Evolutionary conservation across 1,140 invertebrate species (phyloP), one percentile per base, ranked within the genome.

Genomic region (Tyrophagus putrescentiae): DNA sequence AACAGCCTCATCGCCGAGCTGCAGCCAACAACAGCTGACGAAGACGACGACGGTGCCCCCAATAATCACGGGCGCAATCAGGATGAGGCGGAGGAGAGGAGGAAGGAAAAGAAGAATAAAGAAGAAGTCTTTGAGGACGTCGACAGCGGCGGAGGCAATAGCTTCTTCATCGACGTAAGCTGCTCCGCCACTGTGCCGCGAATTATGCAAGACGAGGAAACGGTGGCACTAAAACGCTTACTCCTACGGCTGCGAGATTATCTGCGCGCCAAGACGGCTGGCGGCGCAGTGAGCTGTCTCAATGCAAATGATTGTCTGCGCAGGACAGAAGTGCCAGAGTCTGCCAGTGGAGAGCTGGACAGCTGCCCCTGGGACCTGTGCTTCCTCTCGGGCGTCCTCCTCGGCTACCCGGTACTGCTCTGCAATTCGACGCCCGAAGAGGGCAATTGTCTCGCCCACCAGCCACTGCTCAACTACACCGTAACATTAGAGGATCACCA

Each of bases 321-420:
- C 31, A 21, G 25, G 18, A 5, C 3, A 21, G 6, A 42, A 21
- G 41, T 21, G 25, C 41, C 41, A 42, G 11, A n/a, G n/a, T 42
- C 18, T 42, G 1, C 25, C 25, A 5, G 3, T 42, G 25, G 18
- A 21, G 18, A 42, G 18, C 3, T 42, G 18, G 41, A 5, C 41
- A 42, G 25, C 6, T 3, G 31, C 25, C 3, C 32, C 27, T 54
- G 11, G 1, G 57, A 59, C 27, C 9, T 45, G 34, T 59, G 57
- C 36, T 42, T 50, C 4, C 18, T 59, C n/a, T 31, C 3, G 31
- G 57, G 57, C 2, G 27, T 42, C 25, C n/a, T 59, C 9, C 39
- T 59, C 6, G 57, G 57, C 18, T 59, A 59, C 36, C 57, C 57
- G 9, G 25, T 59, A 7, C 44, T 59, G n/a, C 50, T 45, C 36